These are phyloP conservation scores for Malthinus flaveolus DNA, from an alignment of 2,888 invertebrate species.

Conservation along the genomic window DNA sequence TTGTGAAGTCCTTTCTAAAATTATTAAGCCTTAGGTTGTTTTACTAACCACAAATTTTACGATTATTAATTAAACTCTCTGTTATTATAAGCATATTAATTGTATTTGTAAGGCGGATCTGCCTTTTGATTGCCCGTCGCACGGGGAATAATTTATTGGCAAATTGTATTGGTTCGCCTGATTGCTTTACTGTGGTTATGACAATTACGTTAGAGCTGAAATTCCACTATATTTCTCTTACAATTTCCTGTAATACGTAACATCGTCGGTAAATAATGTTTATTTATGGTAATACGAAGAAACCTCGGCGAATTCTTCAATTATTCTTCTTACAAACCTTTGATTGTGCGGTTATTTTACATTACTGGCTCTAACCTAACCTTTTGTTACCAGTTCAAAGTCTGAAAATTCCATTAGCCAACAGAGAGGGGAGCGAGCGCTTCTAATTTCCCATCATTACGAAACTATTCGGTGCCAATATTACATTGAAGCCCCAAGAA, in stretches of 20 bases:
- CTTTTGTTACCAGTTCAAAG: too few species aligned
- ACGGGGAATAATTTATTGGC: conserved; percentile 19
- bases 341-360: too few species aligned
- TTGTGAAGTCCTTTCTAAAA: neutral
- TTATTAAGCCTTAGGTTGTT: conserved; percentile 2
- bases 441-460: too few species aligned
- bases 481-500: too few species aligned
- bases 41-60: conserved; percentile 9
- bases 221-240: neutral
- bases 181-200: conserved; percentile 16
- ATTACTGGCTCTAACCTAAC: too few species aligned
- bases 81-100: conserved; percentile 18
- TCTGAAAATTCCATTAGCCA: too few species aligned
- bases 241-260: neutral
- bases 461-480: too few species aligned
- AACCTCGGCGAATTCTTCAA: too few species aligned
- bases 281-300: too few species aligned
- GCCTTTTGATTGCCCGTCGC: conserved; percentile 26
- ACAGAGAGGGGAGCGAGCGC: too few species aligned
- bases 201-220: conserved; percentile 12
- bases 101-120: conserved; percentile 21
- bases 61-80: conserved; percentile 20
- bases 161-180: conserved; percentile 22
- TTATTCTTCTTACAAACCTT: too few species aligned
- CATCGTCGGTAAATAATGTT: too few species aligned